Evolutionary conservation across 2,113 vertebrate genomes (phyloP), one percentile per base, ranked within the genome.

Genomic region (Parus major): DNA sequence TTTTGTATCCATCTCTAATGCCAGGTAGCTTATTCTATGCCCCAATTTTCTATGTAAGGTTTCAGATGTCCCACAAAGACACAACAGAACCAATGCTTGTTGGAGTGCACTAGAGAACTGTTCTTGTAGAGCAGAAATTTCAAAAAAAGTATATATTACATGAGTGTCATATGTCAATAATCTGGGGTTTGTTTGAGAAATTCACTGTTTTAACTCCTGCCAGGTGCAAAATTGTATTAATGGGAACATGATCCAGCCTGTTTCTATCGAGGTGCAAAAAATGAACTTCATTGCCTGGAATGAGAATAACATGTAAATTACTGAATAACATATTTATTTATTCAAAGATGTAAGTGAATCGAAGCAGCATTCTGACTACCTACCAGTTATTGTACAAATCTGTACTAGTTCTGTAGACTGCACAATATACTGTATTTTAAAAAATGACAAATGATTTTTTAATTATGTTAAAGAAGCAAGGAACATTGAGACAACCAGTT

Each of bases 181-280:
- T 95, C 85, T 97, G 96, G 50, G 97, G 93, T 82, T 97, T 95
- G 82, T 96, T 56, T 64, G 96, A 98, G 78, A 99, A 99, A 97
- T 99, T 97, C 80, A 99, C 94, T 21, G 96, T 95, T 94, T 98
- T 97, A 96, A 99, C 97, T 94, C 98, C 99, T 25, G 99, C 98
- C 52, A 99, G 97, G 92, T 99, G 98, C 96, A 99, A 97, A 88
- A 99, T 94, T 95, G 98, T 98, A 93, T 98, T 98, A 95, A 99
- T 99, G 59, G 98, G 99, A 97, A 98, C 97, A 78, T 99, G 99
- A 96, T 99, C 99, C 96, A 99, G 92, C 56, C 98, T 98, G 96
- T 98, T 99, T 93, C 97, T 98, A 95, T 99, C 98, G 70, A 98
- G 98, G 91, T 99, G 99, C 71, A 97, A 96, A 93, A 99, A 99